These are phyloP conservation scores for Pelvicachromis taeniatus DNA, from an alignment of 2,113 vertebrate species.

Conservation along the genomic window DNA sequence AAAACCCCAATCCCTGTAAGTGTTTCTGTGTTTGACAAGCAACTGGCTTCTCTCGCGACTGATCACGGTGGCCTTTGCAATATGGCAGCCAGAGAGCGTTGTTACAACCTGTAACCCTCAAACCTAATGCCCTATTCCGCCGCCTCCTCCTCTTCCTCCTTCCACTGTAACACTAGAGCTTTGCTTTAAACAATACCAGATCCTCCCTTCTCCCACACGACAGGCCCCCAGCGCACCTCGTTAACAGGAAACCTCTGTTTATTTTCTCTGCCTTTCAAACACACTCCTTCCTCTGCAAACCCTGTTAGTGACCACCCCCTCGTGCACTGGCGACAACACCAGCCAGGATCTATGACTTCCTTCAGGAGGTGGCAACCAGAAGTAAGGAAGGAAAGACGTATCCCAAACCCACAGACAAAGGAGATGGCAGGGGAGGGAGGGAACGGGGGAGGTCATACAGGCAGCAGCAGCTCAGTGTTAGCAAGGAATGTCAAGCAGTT, in stretches of 20 bases:
- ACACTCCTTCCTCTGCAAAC: constrained; percentile 67
- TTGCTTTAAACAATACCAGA: constrained; percentile 71
- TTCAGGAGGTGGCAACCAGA: constrained; percentile 48
- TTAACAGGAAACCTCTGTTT: constrained; percentile 79
- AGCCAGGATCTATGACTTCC: constrained; percentile 68
- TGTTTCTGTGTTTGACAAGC: not conserved
- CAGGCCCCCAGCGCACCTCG: constrained; percentile 56
- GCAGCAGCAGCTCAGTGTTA: constrained; percentile 38
- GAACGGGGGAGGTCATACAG: constrained; percentile 39
- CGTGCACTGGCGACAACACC: constrained; percentile 53
- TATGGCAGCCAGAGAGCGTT: not conserved
- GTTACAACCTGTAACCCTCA: constrained; percentile 59
- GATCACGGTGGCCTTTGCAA: constrained; percentile 3
- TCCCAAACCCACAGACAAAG: constrained; percentile 49
- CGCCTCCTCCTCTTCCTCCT: not conserved
- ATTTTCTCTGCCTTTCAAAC: constrained; percentile 73
- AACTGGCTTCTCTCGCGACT: not conserved
- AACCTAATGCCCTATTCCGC: not conserved
- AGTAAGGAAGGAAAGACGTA: constrained; percentile 50
- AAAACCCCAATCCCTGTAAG: not conserved
- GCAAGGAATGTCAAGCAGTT: constrained; percentile 62
- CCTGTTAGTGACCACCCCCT: constrained; percentile 36
- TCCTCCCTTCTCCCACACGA: constrained; percentile 44
- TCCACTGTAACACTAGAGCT: constrained; percentile 45
- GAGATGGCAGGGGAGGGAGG: constrained; percentile 15